phyloP scores from a whole-genome alignment of 2,797 vertebrate species.

The Cetoscarus ocellatus region DNA sequence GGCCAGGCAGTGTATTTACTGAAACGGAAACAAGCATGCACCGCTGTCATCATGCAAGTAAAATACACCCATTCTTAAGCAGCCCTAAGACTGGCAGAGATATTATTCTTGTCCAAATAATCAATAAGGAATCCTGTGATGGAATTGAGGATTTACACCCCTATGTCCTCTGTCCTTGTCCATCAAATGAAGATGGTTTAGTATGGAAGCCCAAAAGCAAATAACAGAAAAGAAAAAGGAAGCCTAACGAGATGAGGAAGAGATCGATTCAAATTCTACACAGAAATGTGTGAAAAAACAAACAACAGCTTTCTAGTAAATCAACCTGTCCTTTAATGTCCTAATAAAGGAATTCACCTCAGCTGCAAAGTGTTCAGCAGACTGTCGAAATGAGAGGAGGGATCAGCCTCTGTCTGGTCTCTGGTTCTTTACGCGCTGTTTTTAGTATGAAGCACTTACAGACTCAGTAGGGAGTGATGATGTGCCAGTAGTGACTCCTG shows the following conservation, averaged over 20 bases:
- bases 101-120: no score
- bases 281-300: background rate
- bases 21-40: no score
- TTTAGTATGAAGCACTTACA: conserved; percentile 63
- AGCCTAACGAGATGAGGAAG: background rate
- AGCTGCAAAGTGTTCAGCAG: background rate
- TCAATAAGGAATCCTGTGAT: no score
- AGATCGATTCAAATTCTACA: background rate
- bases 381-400: conserved; percentile 26
- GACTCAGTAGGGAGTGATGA: conserved; percentile 48
- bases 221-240: no score
- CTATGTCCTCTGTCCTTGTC: no score
- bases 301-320: background rate
- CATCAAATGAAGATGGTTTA: no score
- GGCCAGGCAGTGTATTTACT: no score
- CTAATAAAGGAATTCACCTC: conserved; percentile 7
- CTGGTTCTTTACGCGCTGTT: conserved; percentile 53
- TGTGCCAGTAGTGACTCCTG: conserved; percentile 69
- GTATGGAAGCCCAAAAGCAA: no score
- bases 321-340: conserved; percentile 23
- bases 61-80: no score
- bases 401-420: conserved; percentile 38
- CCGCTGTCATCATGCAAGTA: no score
- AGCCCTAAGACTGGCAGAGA: no score
- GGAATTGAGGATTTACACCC: no score